These are phyloP conservation scores for Alectoris magna DNA, from an alignment of 2,797 vertebrate species.

Conservation along the genomic window DNA sequence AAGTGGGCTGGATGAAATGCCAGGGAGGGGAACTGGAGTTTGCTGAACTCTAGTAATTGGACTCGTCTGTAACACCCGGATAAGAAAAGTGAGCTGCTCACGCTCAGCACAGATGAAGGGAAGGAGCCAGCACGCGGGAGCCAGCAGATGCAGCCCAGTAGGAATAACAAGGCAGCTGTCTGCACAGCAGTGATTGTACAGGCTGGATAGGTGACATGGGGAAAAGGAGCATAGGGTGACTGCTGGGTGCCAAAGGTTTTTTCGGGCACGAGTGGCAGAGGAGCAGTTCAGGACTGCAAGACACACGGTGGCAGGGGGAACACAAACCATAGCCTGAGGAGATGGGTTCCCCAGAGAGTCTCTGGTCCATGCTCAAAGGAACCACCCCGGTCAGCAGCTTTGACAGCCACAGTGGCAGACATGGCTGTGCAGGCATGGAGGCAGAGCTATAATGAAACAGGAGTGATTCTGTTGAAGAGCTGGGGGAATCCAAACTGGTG, in stretches of 20 bases:
- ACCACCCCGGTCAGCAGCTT: neutral
- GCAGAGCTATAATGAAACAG: neutral
- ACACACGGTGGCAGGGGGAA: accelerated
- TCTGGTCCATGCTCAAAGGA: neutral
- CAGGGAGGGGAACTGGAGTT: constrained; percentile 53
- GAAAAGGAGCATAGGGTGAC: neutral
- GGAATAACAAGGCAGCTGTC: neutral
- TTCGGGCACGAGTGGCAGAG: neutral
- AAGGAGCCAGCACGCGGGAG: neutral
- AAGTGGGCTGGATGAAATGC: constrained; percentile 58
- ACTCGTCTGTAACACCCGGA: neutral
- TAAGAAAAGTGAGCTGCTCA: neutral
- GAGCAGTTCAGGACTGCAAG: neutral
- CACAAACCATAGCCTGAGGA: neutral
- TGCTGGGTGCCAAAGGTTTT: neutral
- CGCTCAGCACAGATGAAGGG: accelerated
- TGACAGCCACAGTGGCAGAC: neutral
- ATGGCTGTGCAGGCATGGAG: neutral
- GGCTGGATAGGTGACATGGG: accelerated
- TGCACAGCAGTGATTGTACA: accelerated
- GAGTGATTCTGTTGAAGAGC: neutral
- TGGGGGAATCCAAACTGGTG: neutral
- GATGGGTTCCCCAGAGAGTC: neutral
- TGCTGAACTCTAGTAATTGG: constrained; percentile 59
- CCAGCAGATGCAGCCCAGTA: neutral